phyloP scores from a whole-genome alignment of 2,113 vertebrate genomes.

The Bufo bufo region DNA sequence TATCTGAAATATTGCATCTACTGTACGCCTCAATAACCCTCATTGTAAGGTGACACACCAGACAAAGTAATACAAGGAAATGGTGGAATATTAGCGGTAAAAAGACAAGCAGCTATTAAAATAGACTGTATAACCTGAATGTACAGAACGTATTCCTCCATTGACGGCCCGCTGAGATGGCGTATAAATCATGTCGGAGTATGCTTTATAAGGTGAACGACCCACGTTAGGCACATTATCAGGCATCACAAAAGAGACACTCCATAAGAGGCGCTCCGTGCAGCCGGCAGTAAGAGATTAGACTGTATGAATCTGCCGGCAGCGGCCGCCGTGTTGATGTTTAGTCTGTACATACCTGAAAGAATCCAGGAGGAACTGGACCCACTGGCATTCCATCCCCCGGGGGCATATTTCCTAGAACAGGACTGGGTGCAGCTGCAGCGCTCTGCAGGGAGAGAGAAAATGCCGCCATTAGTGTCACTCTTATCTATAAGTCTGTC shows the following conservation, averaged over 20 bases:
- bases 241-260: neutral
- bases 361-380: slow-evolving; percentile 95
- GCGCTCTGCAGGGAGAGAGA: slow-evolving; percentile 87
- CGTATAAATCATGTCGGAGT: neutral
- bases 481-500: slow-evolving; percentile 1
- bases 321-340: slow-evolving; percentile 27
- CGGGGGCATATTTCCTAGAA: slow-evolving; percentile 94
- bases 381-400: slow-evolving; percentile 98
- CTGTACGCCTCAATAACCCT: too few relatives aligned
- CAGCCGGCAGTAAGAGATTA: neutral
- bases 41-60: neutral
- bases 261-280: neutral
- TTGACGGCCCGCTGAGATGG: neutral
- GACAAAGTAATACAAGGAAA: neutral
- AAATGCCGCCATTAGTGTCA: slow-evolving; percentile 61
- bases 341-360: slow-evolving; percentile 86
- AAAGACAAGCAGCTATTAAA: neutral
- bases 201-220: neutral
- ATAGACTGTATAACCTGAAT: neutral
- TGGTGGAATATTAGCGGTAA: neutral
- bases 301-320: neutral
- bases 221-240: neutral
- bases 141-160: neutral
- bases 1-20: too few relatives aligned
- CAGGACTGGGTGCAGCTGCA: slow-evolving; percentile 93